These are phyloP conservation scores for Ophthalmolycus amberensis DNA, from an alignment of 2,113 vertebrate genomes.

Conservation along the genomic window DNA sequence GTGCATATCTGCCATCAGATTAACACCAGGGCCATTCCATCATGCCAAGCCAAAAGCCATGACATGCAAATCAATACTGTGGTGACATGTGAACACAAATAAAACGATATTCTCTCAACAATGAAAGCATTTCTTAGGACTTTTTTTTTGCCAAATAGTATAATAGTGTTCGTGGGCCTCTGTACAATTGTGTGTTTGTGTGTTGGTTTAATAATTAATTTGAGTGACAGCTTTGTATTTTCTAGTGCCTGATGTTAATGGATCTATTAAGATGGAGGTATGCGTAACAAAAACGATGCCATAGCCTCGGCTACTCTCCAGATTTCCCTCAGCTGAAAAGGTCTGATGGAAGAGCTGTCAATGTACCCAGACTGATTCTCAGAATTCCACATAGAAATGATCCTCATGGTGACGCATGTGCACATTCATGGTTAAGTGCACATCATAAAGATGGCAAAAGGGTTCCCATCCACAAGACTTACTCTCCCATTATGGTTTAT, in stretches of 20 bases:
- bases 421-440: neutral
- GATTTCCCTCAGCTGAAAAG: neutral
- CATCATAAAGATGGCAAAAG: neutral
- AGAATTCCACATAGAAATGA: neutral
- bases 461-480: neutral
- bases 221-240: conserved; percentile 15
- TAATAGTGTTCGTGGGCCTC: neutral
- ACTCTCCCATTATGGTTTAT: neutral
- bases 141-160: neutral
- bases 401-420: neutral
- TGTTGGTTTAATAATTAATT: neutral
- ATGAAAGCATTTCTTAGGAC: neutral
- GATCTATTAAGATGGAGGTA: conserved; percentile 18
- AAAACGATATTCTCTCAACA: neutral
- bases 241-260: neutral
- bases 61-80: neutral
- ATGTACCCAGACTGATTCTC: neutral
- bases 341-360: neutral
- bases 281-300: conserved; percentile 6
- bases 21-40: neutral
- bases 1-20: neutral
- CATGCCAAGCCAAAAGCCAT: too few relatives aligned
- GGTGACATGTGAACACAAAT: neutral
- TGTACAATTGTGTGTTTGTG: neutral
- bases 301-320: neutral